A percentile compares a stretch with the other conserved stretches of the same genome.
Evolutionary conservation across 2,797 vertebrate genomes (phyloP).

Genomic region (Schizopygopsis malacanthus): DNA sequence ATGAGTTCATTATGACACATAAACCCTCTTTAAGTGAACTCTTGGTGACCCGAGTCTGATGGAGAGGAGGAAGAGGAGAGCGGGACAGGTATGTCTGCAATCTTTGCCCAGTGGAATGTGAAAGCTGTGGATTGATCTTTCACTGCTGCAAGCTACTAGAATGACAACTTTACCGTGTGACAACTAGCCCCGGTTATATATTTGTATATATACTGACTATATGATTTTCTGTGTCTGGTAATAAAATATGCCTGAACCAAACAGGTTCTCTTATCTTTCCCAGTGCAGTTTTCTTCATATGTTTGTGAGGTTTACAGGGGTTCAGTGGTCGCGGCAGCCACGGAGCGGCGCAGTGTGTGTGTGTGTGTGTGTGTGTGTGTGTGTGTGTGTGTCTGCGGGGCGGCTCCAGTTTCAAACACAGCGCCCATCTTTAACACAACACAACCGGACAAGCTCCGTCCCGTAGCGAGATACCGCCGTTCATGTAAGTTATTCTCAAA

Average conservation of each 20-base stretch:
- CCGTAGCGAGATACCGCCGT: constrained; percentile 33
- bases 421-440: constrained; percentile 76
- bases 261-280: not conserved
- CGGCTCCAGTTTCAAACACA: constrained; percentile 75
- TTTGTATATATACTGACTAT: too few species aligned
- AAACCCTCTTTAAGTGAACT: not conserved
- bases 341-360: constrained; percentile 74
- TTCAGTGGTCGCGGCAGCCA: constrained; percentile 67
- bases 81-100: not conserved
- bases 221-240: not conserved
- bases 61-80: not conserved
- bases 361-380: not conserved
- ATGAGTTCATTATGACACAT: not conserved
- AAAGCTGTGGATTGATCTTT: not conserved
- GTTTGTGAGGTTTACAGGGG: not conserved
- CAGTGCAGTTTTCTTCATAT: not conserved
- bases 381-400: constrained; percentile 31
- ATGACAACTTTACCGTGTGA: not conserved
- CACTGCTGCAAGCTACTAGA: not conserved
- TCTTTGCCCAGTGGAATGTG: not conserved
- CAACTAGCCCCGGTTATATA: not conserved
- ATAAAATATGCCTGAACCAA: not conserved
- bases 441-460: constrained; percentile 50
- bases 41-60: not conserved
- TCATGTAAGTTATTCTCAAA: constrained; percentile 68